Conservation (phyloP, 2,113 vertebrate genomes). For the Tachycineta bicolor region DNA sequence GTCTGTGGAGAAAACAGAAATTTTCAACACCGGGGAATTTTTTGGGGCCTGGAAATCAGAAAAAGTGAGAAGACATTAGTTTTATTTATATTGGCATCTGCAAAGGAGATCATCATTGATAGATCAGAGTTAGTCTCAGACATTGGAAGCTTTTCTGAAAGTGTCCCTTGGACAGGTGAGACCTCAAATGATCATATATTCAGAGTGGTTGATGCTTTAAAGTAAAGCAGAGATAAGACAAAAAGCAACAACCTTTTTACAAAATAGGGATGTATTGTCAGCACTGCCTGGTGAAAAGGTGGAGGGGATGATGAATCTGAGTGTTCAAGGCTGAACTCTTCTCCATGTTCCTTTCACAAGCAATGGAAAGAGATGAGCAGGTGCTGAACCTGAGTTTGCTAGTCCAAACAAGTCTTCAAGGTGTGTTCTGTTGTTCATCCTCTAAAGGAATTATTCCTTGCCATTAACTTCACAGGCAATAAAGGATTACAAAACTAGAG, state of each 20-base stretch:
- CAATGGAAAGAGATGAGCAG: background rate
- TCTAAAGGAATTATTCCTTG: background rate
- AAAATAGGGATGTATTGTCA: background rate
- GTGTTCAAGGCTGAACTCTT: background rate
- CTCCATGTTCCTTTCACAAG: background rate
- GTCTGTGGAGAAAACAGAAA: background rate
- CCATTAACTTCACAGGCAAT: background rate
- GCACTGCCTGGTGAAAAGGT: background rate
- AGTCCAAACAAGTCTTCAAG: background rate
- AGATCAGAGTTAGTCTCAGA: background rate
- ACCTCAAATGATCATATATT: background rate
- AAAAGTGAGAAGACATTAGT: background rate
- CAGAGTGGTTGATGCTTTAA: background rate
- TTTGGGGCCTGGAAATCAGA: background rate
- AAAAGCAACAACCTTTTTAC: background rate
- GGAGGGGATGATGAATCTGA: background rate
- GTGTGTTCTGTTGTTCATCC: background rate
- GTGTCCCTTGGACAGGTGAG: background rate
- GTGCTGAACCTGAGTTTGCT: background rate
- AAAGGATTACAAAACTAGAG: background rate
- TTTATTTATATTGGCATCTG: background rate
- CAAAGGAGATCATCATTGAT: background rate
- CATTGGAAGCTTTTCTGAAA: background rate
- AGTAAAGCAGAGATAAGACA: background rate
- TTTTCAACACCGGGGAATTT: accelerated